Base-by-base conservation (phyloP, 2,113 vertebrate genomes). In the Lophochroa leadbeateri region DNA sequence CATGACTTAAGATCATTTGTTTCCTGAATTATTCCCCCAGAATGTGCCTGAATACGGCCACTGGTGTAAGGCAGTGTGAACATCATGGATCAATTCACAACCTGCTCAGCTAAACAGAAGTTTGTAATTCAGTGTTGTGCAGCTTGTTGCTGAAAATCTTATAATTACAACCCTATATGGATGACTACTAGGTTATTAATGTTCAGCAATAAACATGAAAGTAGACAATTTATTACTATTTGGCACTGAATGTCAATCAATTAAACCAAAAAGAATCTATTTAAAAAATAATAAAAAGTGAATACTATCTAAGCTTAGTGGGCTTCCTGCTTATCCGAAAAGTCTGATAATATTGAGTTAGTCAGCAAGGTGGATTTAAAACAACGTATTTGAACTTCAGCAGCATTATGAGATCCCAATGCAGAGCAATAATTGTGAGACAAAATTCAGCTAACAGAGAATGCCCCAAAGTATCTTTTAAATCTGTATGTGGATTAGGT, bases 171-270 rank as follows among this genome's bases (percentile, higher is more conserved):
- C 43, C 43, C 44, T 33, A 25, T 44, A 41, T 86, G 71, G 85
- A 70, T 87, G 46, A 89, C 88, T 96, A 88, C 52, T 69, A 57
- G 41, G 96, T 95, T 96, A 96, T 78, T 95, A 88, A 94, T 90
- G 78, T 71, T 82, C 76, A 84, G 94, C 69, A 95, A 93, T 77
- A 95, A 96, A 96, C 53, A 80, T 7, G 24, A 91, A 97, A 87
- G 67, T 72, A 94, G 96, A 94, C 71, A 93, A 95, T 95, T 97
- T 94, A 96, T 97, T 96, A 96, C 69, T 63, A 35, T 88, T 95
- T 94, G 75, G 80, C 72, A 96, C 71, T 57, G 68, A 82, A 84
- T 21, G 60, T 90, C 95, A 96, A 90, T 95, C 82, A 76, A 74
- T 94, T 96, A 79, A 81, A 35, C 53, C 76, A 84, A 63, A 92